Evolutionary conservation across 2,797 vertebrate genomes (phyloP), one percentile per base, ranked within the genome.

Genomic region (Miichthys miiuy): DNA sequence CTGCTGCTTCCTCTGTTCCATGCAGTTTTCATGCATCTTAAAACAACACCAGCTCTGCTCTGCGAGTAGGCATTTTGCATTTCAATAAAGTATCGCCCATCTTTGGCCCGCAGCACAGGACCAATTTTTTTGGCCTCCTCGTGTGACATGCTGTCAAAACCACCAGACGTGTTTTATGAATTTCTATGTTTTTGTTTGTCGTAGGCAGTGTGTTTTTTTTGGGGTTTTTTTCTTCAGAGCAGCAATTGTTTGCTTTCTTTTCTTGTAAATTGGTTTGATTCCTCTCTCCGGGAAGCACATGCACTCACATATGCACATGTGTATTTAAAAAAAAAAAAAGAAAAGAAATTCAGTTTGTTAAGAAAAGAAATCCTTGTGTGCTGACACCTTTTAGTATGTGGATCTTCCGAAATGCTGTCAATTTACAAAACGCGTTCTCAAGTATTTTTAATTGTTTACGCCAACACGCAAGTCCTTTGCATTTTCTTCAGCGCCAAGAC

Each of bases 1-100:
- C 83, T 56, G 69, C 80, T 78, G 69, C 80, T 78, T 85, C 86
- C 84, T 91, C 86, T 84, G 86, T 83, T 89, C 87, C 88, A 87
- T 88, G 90, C 88, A 80, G 67, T 92, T 93, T 89, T 89, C 90
- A 90, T 92, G 91, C 92, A 92, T 94, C 92, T 93, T 89, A 91
- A 93, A 94, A 94, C 93, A 93, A 93, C 90, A 90, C 69, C 79
- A 72, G 58, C 92, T 88, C 90, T 67, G 50, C 85, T 69, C 80
- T 73, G 72, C 42, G 67, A 85, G 88, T 68, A 87, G 79, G 89
- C 87, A 81, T 90, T 92, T 89, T 88, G 91, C 91, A 94, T 95
- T 94, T 95, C 91, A 93, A 92, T 92, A 93, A 91, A 89, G 89
- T 64, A 87, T 85, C 88, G 68, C 82, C 89, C 78, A 65, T 91